Percentiles rank a stretch among this genome's conserved stretches.
Evolutionary conservation across 2,113 vertebrate genomes (phyloP).

Genomic region (Corythornis madagascariensis): DNA sequence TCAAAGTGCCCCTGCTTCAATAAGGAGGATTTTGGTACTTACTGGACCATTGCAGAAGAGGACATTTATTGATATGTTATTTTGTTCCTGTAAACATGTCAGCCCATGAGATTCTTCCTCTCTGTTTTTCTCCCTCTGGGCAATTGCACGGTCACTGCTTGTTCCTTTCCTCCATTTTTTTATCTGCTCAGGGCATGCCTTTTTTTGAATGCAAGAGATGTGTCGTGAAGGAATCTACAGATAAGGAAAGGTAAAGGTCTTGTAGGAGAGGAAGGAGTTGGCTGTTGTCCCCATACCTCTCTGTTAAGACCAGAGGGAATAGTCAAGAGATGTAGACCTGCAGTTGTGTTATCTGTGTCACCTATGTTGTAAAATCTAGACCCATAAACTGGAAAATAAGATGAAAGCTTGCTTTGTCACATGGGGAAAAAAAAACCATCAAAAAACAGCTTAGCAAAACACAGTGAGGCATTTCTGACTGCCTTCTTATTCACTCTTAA

Average conservation of each 20-base stretch:
- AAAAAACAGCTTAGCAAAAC: neutral
- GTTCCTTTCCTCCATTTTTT: neutral
- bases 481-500: neutral
- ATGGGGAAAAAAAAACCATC: neutral
- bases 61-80: neutral
- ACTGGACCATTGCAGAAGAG: neutral
- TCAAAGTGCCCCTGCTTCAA: neutral
- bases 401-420: neutral
- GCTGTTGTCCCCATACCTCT: neutral
- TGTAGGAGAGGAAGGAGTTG: neutral
- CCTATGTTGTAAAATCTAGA: neutral
- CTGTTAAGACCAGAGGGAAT: neutral
- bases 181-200: neutral
- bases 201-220: neutral
- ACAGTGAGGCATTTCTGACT: neutral
- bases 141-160: neutral
- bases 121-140: neutral
- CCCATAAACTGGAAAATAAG: neutral
- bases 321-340: neutral
- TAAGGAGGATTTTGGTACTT: neutral
- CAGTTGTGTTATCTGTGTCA: neutral
- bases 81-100: neutral
- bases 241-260: neutral
- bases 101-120: neutral
- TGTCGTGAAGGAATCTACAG: neutral